A percentile compares a stretch with the other conserved stretches of the same genome.
Evolutionary conservation across 2,888 invertebrate species (phyloP).

Genomic region (Tachina grossa): DNA sequence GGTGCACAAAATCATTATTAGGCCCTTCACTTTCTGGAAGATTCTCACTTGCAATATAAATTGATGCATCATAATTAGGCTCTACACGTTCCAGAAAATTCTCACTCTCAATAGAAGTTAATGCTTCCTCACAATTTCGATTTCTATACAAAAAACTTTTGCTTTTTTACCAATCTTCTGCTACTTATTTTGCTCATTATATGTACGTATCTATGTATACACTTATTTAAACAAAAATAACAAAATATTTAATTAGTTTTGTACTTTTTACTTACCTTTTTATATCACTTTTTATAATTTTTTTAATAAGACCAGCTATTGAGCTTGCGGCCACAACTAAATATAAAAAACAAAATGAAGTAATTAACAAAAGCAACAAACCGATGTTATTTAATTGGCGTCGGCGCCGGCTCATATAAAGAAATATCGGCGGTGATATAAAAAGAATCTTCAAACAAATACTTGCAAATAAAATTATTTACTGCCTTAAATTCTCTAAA

Average conservation of each 20-base stretch:
- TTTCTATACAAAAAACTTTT: background rate
- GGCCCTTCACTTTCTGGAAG: background rate
- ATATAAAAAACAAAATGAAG: too few species aligned
- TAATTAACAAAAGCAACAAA: too few species aligned
- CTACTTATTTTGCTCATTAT: background rate
- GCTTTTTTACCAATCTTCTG: background rate
- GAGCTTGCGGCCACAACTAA: too few species aligned
- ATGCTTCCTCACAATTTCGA: background rate
- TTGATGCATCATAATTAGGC: background rate
- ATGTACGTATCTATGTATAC: conserved; percentile 1
- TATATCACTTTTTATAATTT: background rate
- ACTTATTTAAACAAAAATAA: conserved; percentile 4
- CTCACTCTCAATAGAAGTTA: too few species aligned
- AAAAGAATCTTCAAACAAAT: too few species aligned
- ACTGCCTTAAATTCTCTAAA: too few species aligned
- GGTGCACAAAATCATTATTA: conserved; percentile 3
- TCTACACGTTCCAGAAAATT: too few species aligned
- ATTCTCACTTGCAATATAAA: background rate
- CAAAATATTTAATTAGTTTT: conserved; percentile 6
- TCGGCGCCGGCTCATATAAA: too few species aligned
- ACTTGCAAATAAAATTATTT: too few species aligned
- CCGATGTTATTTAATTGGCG: too few species aligned
- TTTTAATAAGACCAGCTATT: too few species aligned
- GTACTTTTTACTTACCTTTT: conserved; percentile 2
- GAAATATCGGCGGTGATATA: too few species aligned